phyloP scores from a whole-genome alignment of 2,113 vertebrate species.

The Erythrolamprus reginae region DNA sequence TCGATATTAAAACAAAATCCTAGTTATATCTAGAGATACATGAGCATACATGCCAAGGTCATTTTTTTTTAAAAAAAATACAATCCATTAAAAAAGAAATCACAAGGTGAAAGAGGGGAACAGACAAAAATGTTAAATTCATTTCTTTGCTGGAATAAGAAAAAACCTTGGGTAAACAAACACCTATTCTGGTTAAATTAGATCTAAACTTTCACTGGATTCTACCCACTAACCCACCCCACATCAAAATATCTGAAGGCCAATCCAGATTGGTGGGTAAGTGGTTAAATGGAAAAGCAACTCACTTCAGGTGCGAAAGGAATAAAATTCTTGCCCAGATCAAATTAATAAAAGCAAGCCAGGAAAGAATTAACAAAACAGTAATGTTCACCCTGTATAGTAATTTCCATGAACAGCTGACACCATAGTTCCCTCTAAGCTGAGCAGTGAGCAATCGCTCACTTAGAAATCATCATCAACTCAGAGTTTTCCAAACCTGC shows the following conservation, averaged over 20 bases:
- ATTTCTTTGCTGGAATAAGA: constrained; percentile 8
- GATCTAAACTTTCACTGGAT: not conserved
- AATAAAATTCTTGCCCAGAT: not conserved
- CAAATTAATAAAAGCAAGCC: not conserved
- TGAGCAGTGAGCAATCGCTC: too few species aligned
- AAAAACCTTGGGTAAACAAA: not conserved
- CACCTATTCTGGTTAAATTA: not conserved
- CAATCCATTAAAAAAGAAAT: constrained; percentile 13
- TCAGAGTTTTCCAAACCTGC: too few species aligned
- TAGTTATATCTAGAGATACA: not conserved
- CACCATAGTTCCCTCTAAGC: too few species aligned
- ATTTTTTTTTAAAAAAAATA: constrained; percentile 15
- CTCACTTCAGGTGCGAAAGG: not conserved
- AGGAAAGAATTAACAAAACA: not conserved
- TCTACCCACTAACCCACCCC: not conserved
- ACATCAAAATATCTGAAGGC: not conserved
- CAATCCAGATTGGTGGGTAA: not conserved
- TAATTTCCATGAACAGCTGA: not conserved
- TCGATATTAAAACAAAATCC: not conserved
- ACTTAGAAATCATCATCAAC: too few species aligned
- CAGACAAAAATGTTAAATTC: constrained; percentile 12
- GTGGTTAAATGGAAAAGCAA: not conserved
- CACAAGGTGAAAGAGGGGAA: not conserved
- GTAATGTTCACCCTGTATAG: not conserved
- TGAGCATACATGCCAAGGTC: constrained; percentile 6